Conservation (phyloP, 2,113 vertebrate genomes). For the Chaetops frenatus region DNA sequence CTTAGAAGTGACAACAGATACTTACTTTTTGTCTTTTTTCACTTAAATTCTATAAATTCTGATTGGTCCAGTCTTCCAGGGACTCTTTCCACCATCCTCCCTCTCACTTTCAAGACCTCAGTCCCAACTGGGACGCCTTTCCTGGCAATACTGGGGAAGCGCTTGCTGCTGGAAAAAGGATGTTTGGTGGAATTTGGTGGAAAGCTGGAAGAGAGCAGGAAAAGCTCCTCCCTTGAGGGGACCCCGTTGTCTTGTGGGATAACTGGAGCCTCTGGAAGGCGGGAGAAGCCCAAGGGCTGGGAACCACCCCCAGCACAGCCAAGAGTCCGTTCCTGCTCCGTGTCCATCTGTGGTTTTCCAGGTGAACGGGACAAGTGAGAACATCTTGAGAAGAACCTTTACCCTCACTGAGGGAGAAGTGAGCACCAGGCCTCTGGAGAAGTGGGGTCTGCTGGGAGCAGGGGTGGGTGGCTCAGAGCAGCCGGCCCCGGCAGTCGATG, state of each 20-base stretch:
- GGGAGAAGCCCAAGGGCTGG: neutral
- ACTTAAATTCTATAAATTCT: neutral
- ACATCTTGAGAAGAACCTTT: rapidly evolving
- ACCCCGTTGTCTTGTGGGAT: rapidly evolving
- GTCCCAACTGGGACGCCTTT: rapidly evolving
- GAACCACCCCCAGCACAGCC: neutral
- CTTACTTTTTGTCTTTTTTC: neutral
- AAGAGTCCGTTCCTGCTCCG: rapidly evolving
- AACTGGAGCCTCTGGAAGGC: neutral
- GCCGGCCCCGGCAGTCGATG: conserved; percentile 89
- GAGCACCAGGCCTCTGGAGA: neutral
- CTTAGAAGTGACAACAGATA: neutral
- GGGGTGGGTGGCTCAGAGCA: conserved; percentile 64
- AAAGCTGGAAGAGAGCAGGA: neutral
- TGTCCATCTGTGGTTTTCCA: neutral
- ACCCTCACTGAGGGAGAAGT: neutral
- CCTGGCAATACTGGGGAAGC: neutral
- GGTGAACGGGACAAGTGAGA: neutral
- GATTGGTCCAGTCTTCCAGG: neutral
- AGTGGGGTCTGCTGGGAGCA: neutral
- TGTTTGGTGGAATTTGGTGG: neutral
- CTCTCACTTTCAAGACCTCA: neutral
- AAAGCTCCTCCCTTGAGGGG: neutral
- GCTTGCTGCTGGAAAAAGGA: neutral
- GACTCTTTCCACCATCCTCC: neutral